phyloP scores from a whole-genome alignment of 2,888 invertebrate genomes.

The Stenoptilia bipunctidactyla region DNA sequence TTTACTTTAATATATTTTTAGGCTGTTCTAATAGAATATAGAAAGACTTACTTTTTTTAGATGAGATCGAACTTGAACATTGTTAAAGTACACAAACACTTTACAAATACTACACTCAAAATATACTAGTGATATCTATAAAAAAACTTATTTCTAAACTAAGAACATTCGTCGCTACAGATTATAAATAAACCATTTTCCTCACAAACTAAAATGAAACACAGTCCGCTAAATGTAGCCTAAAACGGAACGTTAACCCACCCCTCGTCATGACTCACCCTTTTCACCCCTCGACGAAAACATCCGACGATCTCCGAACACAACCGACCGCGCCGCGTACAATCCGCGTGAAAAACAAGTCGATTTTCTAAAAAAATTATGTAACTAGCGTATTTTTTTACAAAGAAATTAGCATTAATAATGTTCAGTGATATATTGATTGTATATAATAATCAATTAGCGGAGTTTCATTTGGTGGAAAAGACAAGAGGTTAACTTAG shows the following conservation, averaged over 20 bases:
- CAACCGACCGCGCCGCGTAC: conserved; percentile 34
- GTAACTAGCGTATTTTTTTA: conserved; percentile 42
- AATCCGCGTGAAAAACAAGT: conserved; percentile 38
- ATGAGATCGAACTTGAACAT: too few relatives aligned
- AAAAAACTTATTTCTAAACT: too few relatives aligned
- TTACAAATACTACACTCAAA: too few relatives aligned
- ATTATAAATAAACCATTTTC: too few relatives aligned
- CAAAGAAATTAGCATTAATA: conserved; percentile 14
- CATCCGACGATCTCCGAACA: conserved; percentile 34
- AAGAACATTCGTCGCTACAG: too few relatives aligned
- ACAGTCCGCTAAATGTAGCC: too few relatives aligned
- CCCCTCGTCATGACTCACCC: conserved; percentile 58
- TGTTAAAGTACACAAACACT: too few relatives aligned
- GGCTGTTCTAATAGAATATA: too few relatives aligned
- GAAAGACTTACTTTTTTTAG: too few relatives aligned
- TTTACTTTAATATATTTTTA: too few relatives aligned
- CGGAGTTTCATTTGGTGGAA: conserved; percentile 16
- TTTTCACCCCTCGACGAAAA: conserved; percentile 30
- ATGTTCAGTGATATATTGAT: conserved; percentile 16
- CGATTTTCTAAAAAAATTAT: conserved; percentile 45
- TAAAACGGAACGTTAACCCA: conserved; percentile 49
- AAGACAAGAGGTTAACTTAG: conserved; percentile 23
- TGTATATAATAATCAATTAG: conserved; percentile 3
- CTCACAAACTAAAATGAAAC: too few relatives aligned
- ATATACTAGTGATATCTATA: too few relatives aligned